These are phyloP conservation scores for Antheraea yamamai DNA, from an alignment of 2,888 invertebrate species.

Conservation along the genomic window DNA sequence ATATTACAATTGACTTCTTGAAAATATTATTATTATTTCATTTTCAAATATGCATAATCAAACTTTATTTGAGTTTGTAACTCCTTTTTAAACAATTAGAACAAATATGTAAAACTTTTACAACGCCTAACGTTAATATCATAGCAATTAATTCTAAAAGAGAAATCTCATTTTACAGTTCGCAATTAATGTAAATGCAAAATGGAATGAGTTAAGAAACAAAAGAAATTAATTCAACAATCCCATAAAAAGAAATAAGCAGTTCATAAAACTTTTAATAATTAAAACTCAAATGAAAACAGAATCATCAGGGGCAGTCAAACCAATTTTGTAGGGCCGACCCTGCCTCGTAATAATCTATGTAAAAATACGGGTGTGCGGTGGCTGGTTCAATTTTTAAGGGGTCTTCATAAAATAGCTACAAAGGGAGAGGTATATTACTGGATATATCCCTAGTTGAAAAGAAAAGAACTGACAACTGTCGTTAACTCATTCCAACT, in stretches of 20 bases:
- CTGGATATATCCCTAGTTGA: conserved; percentile 56
- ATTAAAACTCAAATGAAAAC: conserved; percentile 80
- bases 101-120: conserved; percentile 14
- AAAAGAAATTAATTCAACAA: conserved; percentile 80
- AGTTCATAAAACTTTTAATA: conserved; percentile 81
- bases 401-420: conserved; percentile 51
- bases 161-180: conserved; percentile 20
- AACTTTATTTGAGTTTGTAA: not conserved
- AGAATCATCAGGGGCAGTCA: conserved; percentile 52
- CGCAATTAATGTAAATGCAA: conserved; percentile 22
- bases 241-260: conserved; percentile 79
- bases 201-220: conserved; percentile 67
- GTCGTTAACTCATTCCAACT: conserved; percentile 75
- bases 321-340: conserved; percentile 48
- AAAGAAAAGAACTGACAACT: conserved; percentile 74
- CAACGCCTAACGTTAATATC: conserved; percentile 28
- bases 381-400: conserved; percentile 29
- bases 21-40: too few species aligned
- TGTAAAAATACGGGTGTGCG: conserved; percentile 23
- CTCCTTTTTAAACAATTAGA: not conserved
- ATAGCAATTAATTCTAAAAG: conserved; percentile 13
- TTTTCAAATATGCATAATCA: not conserved
- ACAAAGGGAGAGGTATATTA: conserved; percentile 49
- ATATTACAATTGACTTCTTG: too few species aligned
- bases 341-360: conserved; percentile 24